Conservation (phyloP, 2,797 vertebrate genomes). For the Karalla daura region DNA sequence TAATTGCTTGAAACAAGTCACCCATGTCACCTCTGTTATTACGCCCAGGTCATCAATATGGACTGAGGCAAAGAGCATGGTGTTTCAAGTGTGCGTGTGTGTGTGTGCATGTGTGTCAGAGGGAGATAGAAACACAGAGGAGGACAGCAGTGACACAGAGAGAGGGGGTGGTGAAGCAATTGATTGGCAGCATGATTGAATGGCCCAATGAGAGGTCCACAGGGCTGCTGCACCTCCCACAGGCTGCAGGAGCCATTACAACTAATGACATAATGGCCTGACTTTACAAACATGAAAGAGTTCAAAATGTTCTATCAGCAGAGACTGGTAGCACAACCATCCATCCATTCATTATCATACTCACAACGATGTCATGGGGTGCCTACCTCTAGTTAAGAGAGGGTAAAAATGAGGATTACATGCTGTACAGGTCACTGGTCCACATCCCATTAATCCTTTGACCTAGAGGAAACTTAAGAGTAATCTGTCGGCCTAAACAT, state of each 20-base stretch:
- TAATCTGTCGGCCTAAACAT: too few species aligned
- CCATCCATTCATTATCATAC: too few species aligned
- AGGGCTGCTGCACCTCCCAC: constrained; percentile 3
- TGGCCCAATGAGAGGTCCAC: constrained; percentile 4
- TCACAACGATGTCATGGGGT: too few species aligned
- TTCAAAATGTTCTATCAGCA: too few species aligned
- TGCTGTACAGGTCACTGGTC: too few species aligned
- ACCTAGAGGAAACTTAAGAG: too few species aligned
- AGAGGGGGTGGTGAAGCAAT: constrained; percentile 41
- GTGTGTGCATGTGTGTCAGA: background rate
- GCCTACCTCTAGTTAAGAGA: too few species aligned
- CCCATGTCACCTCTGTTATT: constrained; percentile 54
- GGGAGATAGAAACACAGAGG: background rate
- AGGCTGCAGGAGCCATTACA: constrained; percentile 4
- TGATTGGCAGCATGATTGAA: constrained; percentile 51
- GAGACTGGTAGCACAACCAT: too few species aligned
- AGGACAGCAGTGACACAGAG: too few species aligned
- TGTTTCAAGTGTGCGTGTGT: background rate
- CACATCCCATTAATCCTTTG: too few species aligned
- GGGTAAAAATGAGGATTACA: too few species aligned
- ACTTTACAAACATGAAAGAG: too few species aligned
- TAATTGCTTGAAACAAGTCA: constrained; percentile 59
- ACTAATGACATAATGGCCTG: background rate
- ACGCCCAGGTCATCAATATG: constrained; percentile 50
- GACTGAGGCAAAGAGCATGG: constrained; percentile 22